These are phyloP conservation scores for Saxidomus purpurata DNA, from an alignment of 1,140 invertebrate species.

Conservation along the genomic window DNA sequence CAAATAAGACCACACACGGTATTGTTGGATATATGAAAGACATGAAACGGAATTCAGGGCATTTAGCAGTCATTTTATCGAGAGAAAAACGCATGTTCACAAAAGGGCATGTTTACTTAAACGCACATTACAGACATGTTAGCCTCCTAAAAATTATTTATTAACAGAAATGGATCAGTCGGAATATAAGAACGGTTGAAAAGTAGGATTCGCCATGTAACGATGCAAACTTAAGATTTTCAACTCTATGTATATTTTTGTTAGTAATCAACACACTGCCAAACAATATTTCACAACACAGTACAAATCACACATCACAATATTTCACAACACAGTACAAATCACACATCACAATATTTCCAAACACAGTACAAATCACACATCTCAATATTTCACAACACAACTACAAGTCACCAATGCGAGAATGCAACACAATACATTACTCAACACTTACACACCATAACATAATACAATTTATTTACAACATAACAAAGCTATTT, in stretches of 20 bases:
- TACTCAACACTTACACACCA: no score
- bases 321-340: no score
- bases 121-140: not conserved
- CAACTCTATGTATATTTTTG: not conserved
- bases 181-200: not conserved
- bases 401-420: no score
- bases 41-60: not conserved
- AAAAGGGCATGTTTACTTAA: conserved; percentile 23
- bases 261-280: not conserved
- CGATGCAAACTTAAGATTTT: not conserved
- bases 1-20: conserved; percentile 24
- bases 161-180: not conserved
- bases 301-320: no score
- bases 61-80: conserved; percentile 20
- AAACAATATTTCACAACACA: no score
- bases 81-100: conserved; percentile 2
- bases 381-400: no score
- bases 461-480: no score
- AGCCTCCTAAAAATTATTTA: not conserved
- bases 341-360: no score
- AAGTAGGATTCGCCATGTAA: not conserved
- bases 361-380: no score
- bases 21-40: not conserved
- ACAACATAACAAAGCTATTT: no score
- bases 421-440: no score